Percentiles rank a stretch among this genome's conserved stretches.
Evolutionary conservation across 2,797 vertebrate species (phyloP).

Genomic region (Odontamblyopus lacepedii): DNA sequence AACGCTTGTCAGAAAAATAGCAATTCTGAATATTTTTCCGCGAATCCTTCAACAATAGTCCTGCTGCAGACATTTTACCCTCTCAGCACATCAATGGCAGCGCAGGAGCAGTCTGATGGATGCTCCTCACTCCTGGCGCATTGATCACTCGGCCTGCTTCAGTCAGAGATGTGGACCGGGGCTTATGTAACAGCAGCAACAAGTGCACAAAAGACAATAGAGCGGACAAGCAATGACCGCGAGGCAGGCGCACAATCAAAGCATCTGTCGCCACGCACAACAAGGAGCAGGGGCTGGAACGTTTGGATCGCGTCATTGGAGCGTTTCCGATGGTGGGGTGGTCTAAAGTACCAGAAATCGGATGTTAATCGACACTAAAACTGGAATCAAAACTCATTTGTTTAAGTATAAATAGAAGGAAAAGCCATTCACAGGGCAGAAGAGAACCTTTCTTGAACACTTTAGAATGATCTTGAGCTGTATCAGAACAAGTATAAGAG

Average conservation of each 20-base stretch:
- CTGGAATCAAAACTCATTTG: no score
- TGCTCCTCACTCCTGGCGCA: conserved; percentile 60
- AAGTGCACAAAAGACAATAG: conserved; percentile 40
- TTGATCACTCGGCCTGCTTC: conserved; percentile 67
- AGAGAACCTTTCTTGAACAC: no score
- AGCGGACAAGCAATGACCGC: conserved; percentile 46
- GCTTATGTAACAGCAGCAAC: conserved; percentile 73
- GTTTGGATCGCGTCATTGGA: no score
- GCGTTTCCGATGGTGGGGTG: no score
- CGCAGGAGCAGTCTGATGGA: conserved; percentile 53
- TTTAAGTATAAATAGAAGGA: no score
- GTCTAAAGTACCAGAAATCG: no score
- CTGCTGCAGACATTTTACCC: conserved; percentile 14
- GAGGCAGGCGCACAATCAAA: conserved; percentile 7
- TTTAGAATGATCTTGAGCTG: no score
- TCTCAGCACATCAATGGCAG: conserved; percentile 35
- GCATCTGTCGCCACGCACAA: neutral
- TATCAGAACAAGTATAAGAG: no score
- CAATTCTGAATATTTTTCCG: no score
- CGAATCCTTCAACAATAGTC: neutral
- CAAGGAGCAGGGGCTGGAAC: neutral
- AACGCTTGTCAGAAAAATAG: conserved; percentile 8
- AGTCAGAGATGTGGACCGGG: conserved; percentile 67
- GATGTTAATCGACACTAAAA: no score
- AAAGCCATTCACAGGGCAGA: no score